Evolutionary conservation across 2,888 invertebrate genomes (phyloP), one percentile per base, ranked within the genome.

Genomic region (Drosophila merina): DNA sequence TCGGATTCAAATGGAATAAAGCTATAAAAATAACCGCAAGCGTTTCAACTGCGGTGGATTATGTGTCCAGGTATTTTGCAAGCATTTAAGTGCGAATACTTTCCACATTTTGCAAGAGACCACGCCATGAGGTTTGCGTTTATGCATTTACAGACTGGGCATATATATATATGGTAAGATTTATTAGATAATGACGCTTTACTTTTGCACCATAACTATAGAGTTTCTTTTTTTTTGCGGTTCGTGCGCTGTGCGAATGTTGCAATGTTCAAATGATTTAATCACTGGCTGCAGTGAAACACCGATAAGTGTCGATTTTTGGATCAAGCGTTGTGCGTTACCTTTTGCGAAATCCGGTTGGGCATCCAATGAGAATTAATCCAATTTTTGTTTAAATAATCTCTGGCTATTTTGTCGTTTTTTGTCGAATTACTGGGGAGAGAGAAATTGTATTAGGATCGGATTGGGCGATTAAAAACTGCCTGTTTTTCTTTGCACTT

Each of bases 241-340:
- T 56, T 60, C 60, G 57, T 51, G 60, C 42, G 42, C 64, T 25
- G 64, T 51, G 63, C 67, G 44, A 56, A 50, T 86, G 64, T 84
- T 79, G 84, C 82, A 87, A 84, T 82, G 85, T 75, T 49, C 45
- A 64, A 79, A 79, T 84, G 72, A 82, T 79, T 81, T 86, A 83
- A 87, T 74, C 74, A 60, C 31, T 28, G 40, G 60, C 51, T 62
- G 36, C 12, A 38, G 20, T 20, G 42, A 30, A 14, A 28, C 50
- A 36, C 71, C 56, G 72, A 75, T 68, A 67, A 60, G 60, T 64
- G 69, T 72, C 38, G 54, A 47, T 28, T 44, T 44, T 9, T 9
- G 42, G 20, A 42, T n/a, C 8, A 10, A 1, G 1, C 1, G 10
- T 25, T 25, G 5, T 28, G 28, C 5, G 28, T 44, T 44, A 44